Conservation (phyloP, 2,113 vertebrate species). For the Pelusios castaneus region DNA sequence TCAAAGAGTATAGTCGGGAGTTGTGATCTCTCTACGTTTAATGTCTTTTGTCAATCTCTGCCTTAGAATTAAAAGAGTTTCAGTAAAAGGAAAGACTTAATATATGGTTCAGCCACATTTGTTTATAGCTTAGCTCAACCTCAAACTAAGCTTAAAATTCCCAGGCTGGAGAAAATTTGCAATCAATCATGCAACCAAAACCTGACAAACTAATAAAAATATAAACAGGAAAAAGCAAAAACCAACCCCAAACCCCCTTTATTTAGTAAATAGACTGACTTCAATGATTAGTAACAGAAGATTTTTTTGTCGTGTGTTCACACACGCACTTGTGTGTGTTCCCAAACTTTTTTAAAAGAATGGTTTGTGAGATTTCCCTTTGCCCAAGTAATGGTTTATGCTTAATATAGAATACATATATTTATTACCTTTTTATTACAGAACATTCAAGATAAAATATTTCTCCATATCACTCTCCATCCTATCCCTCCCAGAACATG, state of each 20-base stretch:
- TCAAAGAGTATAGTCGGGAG: background rate
- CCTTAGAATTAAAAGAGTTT: constrained; percentile 12
- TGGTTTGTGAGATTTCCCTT: background rate
- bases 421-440: background rate
- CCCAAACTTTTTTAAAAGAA: background rate
- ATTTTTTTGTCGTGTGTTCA: background rate
- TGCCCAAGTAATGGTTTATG: background rate
- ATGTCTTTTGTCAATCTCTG: constrained; percentile 35
- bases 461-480: background rate
- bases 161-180: background rate
- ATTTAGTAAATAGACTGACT: background rate
- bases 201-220: background rate
- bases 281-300: background rate
- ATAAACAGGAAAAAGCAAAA: background rate
- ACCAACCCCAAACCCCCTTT: background rate
- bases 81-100: constrained; percentile 34
- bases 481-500: background rate
- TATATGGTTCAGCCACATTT: background rate
- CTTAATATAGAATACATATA: background rate
- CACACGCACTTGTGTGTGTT: background rate
- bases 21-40: constrained; percentile 40
- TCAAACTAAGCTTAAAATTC: constrained; percentile 4
- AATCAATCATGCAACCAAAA: background rate
- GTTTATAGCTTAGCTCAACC: constrained; percentile 9
- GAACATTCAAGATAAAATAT: background rate